phyloP scores from a whole-genome alignment of 2,888 invertebrate species.

The Eumacrocentrus americanus region DNA sequence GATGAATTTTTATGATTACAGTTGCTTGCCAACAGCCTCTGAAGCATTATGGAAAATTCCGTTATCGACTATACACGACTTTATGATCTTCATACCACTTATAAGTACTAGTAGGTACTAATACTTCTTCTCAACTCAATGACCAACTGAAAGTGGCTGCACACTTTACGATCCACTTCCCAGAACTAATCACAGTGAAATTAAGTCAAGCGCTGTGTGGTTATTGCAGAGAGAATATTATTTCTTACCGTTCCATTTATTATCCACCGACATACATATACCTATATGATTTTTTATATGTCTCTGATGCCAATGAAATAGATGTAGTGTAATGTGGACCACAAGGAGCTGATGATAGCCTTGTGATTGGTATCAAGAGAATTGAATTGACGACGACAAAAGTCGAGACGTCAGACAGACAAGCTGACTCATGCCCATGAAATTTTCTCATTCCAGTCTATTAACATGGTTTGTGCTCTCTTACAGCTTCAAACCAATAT shows the following conservation, averaged over 20 bases:
- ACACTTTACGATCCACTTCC: conserved; percentile 13
- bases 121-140: conserved; percentile 7
- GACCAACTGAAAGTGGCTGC: not conserved
- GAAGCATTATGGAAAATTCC: not conserved
- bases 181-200: conserved; percentile 15
- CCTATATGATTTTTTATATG: not conserved
- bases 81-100: not conserved
- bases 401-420: conserved; percentile 16
- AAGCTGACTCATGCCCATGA: conserved; percentile 31
- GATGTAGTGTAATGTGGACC: not conserved
- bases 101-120: not conserved
- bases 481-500: too few species aligned
- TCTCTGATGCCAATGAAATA: not conserved
- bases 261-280: too few species aligned
- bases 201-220: conserved; percentile 1
- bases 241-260: not conserved
- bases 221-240: not conserved
- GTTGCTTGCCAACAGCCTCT: not conserved
- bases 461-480: conserved; percentile 29
- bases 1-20: not conserved
- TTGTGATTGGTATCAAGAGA: not conserved
- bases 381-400: conserved; percentile 15
- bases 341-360: not conserved
- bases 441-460: conserved; percentile 38
- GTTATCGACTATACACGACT: not conserved